These are phyloP conservation scores for Drosophila aldrichi DNA, from an alignment of 2,888 invertebrate genomes.

Conservation along the genomic window DNA sequence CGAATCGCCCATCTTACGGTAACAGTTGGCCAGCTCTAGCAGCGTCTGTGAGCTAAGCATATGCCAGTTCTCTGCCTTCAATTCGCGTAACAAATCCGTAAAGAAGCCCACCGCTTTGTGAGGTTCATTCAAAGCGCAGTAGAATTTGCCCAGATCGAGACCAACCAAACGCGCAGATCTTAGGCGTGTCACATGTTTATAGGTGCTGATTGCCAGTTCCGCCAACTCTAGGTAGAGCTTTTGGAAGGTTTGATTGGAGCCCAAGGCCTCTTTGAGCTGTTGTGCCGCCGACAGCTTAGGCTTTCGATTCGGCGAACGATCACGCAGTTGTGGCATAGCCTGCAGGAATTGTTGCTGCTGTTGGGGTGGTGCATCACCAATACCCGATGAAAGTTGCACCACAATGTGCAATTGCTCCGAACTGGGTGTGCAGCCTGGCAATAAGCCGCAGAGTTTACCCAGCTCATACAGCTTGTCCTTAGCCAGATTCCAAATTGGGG, in stretches of 20 bases:
- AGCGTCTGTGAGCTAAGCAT: constrained; percentile 93
- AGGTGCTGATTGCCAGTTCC: constrained; percentile 97
- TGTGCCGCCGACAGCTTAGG: constrained; percentile 89
- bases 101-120: constrained; percentile 96
- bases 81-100: constrained; percentile 93
- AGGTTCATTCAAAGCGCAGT: constrained; percentile 93
- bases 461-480: constrained; percentile 92
- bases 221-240: constrained; percentile 96
- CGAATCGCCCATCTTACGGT: constrained; percentile 91
- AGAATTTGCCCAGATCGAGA: constrained; percentile 95
- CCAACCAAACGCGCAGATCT: constrained; percentile 95
- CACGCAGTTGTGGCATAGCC: constrained; percentile 82
- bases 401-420: constrained; percentile 96
- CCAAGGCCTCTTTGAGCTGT: constrained; percentile 94
- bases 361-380: constrained; percentile 90
- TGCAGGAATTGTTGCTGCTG: constrained; percentile 71
- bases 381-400: constrained; percentile 95
- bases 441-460: constrained; percentile 95
- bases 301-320: constrained; percentile 86
- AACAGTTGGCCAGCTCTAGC: constrained; percentile 93
- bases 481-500: constrained; percentile 94
- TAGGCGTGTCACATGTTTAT: constrained; percentile 94
- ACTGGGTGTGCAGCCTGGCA: constrained; percentile 92
- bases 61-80: constrained; percentile 95
- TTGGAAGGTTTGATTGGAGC: constrained; percentile 94